A percentile compares a stretch with the other conserved stretches of the same genome.
Conservation (phyloP, 2,888 invertebrate genomes). For the Caenorhabditis japonica region DNA sequence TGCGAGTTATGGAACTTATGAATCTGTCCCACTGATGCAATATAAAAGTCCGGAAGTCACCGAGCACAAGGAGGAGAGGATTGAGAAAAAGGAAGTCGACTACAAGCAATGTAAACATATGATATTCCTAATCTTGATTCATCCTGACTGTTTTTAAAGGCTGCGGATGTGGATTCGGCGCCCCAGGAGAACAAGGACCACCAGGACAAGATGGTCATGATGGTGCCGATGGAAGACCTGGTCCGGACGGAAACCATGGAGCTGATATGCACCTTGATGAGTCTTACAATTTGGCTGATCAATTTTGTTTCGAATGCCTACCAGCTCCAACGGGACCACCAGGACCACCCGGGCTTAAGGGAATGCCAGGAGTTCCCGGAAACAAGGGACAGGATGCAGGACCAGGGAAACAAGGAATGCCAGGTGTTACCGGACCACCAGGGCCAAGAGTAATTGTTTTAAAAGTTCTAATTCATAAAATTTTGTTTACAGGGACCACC, state of each 20-base stretch:
- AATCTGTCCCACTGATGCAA: conserved; percentile 47
- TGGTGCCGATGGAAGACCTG: conserved; percentile 54
- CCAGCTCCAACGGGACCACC: conserved; percentile 58
- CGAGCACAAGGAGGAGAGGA: conserved; percentile 43
- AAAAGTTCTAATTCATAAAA: not conserved
- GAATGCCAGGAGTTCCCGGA: conserved; percentile 55
- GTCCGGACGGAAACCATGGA: conserved; percentile 53
- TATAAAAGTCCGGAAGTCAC: conserved; percentile 51
- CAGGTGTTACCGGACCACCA: conserved; percentile 53
- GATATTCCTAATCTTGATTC: no score
- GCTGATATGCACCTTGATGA: conserved; percentile 48
- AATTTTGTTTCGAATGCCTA: conserved; percentile 65
- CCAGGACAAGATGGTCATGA: conserved; percentile 59
- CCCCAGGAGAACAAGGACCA: conserved; percentile 61
- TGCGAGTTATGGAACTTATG: conserved; percentile 62
- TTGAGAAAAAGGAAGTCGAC: conserved; percentile 34
- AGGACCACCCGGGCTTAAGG: conserved; percentile 61
- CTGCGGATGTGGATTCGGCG: conserved; percentile 68
- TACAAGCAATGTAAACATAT: conserved; percentile 41
- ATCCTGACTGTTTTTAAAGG: no score
- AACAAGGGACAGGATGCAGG: conserved; percentile 48
- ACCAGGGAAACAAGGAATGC: conserved; percentile 52
- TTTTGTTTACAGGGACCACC: conserved; percentile 54
- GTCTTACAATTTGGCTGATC: conserved; percentile 45
- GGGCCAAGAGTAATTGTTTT: conserved; percentile 51